These are phyloP conservation scores for Eospalax fontanierii DNA, from an alignment of 2,797 vertebrate genomes.

Conservation along the genomic window DNA sequence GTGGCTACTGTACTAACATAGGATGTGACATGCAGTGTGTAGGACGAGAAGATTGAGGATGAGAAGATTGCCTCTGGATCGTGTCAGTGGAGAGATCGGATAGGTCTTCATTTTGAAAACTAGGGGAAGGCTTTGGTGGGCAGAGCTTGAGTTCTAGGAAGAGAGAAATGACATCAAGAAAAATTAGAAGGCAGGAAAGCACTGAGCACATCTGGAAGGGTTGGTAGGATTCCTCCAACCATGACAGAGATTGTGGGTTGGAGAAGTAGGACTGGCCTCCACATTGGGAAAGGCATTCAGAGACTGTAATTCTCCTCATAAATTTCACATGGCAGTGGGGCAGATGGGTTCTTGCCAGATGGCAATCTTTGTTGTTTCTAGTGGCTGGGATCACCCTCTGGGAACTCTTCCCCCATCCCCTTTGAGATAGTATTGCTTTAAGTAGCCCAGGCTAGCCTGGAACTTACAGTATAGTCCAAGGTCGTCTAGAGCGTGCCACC, in stretches of 20 bases:
- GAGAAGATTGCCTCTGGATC: background rate
- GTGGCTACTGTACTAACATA: too few relatives aligned
- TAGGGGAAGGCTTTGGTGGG: background rate
- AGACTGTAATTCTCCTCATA: background rate
- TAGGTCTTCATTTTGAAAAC: background rate
- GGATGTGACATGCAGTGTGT: rapidly evolving
- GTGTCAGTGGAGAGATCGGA: background rate
- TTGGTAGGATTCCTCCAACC: background rate
- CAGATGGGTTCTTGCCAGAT: too few relatives aligned
- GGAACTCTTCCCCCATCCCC: background rate
- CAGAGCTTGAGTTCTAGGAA: background rate
- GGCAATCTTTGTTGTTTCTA: background rate
- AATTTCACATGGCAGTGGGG: too few relatives aligned
- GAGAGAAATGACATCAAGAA: background rate
- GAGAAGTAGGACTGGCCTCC: background rate
- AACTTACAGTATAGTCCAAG: background rate
- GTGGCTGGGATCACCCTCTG: background rate
- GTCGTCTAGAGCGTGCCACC: too few relatives aligned
- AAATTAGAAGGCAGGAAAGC: background rate
- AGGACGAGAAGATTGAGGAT: background rate
- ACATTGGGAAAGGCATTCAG: background rate
- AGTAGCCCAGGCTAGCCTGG: background rate
- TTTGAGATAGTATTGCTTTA: background rate
- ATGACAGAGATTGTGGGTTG: background rate
- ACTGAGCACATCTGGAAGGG: background rate